These are phyloP conservation scores for Stegastes partitus DNA, from an alignment of 2,113 vertebrate genomes.

Conservation along the genomic window DNA sequence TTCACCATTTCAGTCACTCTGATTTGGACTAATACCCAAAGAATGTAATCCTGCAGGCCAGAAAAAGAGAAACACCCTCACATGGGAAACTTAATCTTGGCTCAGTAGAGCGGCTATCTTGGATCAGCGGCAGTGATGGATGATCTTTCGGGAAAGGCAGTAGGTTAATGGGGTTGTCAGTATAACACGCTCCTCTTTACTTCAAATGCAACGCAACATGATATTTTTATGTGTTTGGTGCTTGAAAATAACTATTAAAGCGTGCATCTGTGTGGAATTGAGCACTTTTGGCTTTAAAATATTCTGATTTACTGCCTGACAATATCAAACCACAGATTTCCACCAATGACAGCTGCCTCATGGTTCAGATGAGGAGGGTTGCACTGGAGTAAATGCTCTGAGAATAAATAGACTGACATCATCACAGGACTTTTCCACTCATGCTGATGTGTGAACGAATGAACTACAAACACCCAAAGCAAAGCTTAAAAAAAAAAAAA, in stretches of 20 bases:
- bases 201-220: slow-evolving; percentile 23
- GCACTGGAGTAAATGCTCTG: slow-evolving; percentile 25
- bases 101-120: slow-evolving; percentile 22
- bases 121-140: slow-evolving; percentile 53
- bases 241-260: slow-evolving; percentile 23
- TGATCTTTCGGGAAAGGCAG: slow-evolving; percentile 49
- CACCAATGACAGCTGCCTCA: slow-evolving; percentile 8
- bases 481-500: not conserved
- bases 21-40: slow-evolving; percentile 19
- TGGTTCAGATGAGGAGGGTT: slow-evolving; percentile 4
- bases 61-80: slow-evolving; percentile 62
- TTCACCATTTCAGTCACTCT: slow-evolving; percentile 27
- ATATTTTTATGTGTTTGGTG: slow-evolving; percentile 33
- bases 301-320: slow-evolving; percentile 36
- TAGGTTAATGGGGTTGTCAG: slow-evolving; percentile 52
- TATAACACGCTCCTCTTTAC: slow-evolving; percentile 18
- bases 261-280: not conserved
- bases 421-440: slow-evolving; percentile 47
- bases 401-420: slow-evolving; percentile 44
- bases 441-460: slow-evolving; percentile 42
- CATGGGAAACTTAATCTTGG: slow-evolving; percentile 53
- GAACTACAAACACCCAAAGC: slow-evolving; percentile 51
- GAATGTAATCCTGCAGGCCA: slow-evolving; percentile 38
- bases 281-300: slow-evolving; percentile 1
- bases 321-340: slow-evolving; percentile 28